A percentile compares a stretch with the other conserved stretches of the same genome.
phyloP scores from a whole-genome alignment of 2,113 vertebrate species.

The Rhinichthys klamathensis region DNA sequence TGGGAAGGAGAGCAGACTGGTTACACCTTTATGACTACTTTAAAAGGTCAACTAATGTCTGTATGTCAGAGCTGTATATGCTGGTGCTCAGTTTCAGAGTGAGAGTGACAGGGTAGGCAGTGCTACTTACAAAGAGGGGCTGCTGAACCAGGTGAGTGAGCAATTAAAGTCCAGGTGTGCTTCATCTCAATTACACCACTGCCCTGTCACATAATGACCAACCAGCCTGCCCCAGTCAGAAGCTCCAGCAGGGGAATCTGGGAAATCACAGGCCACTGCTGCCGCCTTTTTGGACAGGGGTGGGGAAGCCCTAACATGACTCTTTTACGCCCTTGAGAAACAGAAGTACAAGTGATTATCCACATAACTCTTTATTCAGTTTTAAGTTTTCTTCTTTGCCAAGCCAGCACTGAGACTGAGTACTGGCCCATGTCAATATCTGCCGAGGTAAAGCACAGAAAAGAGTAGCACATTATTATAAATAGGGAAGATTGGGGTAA shows the following conservation, averaged over 20 bases:
- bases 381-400: conserved; percentile 3
- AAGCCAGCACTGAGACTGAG: conserved; percentile 20
- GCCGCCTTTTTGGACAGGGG: conserved; percentile 32
- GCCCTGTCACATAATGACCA: conserved; percentile 59
- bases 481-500: too few species aligned
- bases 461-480: too few species aligned
- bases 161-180: conserved; percentile 71
- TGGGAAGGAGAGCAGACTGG: conserved; percentile 27
- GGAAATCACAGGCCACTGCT: conserved; percentile 67
- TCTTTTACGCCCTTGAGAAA: conserved; percentile 57
- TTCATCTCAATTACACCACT: conserved; percentile 53
- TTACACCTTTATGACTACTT: conserved; percentile 48
- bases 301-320: conserved; percentile 32
- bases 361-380: conserved; percentile 41
- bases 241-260: conserved; percentile 57
- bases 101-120: conserved; percentile 40
- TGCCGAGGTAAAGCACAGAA: background rate
- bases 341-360: conserved; percentile 70
- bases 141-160: conserved; percentile 70
- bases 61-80: conserved; percentile 1
- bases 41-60: conserved; percentile 31
- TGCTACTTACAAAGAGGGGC: background rate
- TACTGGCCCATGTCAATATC: conserved; percentile 43
- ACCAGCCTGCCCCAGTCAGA: conserved; percentile 56
- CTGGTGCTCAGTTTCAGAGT: conserved; percentile 29